Base-by-base conservation (phyloP, 2,888 invertebrate genomes). In the Melieria crassipennis region DNA sequence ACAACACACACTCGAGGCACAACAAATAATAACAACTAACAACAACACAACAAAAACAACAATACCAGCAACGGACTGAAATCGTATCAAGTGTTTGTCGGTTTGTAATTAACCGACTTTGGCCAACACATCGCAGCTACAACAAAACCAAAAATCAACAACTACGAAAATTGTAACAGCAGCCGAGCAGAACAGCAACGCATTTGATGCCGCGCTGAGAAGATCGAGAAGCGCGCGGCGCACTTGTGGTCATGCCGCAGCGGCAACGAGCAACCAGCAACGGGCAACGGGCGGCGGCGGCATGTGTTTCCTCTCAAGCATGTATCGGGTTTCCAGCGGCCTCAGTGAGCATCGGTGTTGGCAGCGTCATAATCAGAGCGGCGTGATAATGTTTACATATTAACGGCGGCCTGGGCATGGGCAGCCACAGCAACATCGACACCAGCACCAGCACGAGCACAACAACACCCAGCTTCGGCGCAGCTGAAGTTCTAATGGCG, bases 71-170 rank as follows among this genome's bases (percentile, higher is more conserved):
- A 10, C 45, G 42, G 52, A n/a, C 10, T 56, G 30, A 63, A 58
- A 47, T 64, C 30, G 10, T 68, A 69, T 78, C 77, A 76, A 79
- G 78, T 78, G 73, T 75, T 79, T 77, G 72, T 67, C 74, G 73
- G 79, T 78, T 80, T 80, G 81, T 82, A 81, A 82, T 82, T 82
- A 82, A 82, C 83, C 82, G 81, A 81, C 80, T 78, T 82, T 80
- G 73, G 78, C 79, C 69, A 70, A 75, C 73, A 73, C 69, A 68
- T 46, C 46, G 56, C 62, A 63, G 55, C 63, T 55, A 72, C 70
- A 64, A 73, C 69, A 72, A 66, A 73, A 74, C 46, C 70, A 75
- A 30, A 30, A 30, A 30, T 30, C 66, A 67, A 62, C 61, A 73
- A 69, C 72, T 70, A 71, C 42, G 65, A 48, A 5, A 67, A 46